Percentiles rank a stretch among this genome's conserved stretches.
Evolutionary conservation across 2,888 invertebrate species (phyloP).

Genomic region (Atethmia centrago): DNA sequence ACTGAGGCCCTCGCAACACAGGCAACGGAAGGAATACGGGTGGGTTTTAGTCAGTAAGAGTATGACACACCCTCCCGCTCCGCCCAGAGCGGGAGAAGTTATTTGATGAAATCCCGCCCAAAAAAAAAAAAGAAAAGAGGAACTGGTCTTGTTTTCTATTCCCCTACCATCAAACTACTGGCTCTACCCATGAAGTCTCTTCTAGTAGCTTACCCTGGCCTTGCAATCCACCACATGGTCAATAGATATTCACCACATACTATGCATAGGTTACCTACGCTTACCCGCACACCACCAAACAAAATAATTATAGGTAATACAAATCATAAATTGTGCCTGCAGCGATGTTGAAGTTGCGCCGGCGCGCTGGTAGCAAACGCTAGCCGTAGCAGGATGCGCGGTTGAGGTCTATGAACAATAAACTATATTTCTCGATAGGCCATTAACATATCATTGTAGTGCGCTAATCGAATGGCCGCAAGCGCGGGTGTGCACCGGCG

Average conservation of each 20-base stretch:
- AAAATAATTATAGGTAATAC: conserved; percentile 45
- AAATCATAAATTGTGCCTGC: conserved; percentile 47
- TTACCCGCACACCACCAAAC: conserved; percentile 7
- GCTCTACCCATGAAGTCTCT: neutral
- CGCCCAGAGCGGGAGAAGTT: no score
- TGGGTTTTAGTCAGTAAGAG: no score
- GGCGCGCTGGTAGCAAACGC: conserved; percentile 49
- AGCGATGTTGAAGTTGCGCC: conserved; percentile 45
- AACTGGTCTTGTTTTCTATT: no score
- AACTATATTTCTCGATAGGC: conserved; percentile 83
- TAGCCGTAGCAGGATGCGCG: conserved; percentile 64
- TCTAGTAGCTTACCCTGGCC: neutral
- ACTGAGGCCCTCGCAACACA: no score
- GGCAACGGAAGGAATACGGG: no score
- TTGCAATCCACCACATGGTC: neutral
- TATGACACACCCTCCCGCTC: no score
- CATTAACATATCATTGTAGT: conserved; percentile 86
- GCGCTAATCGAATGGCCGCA: conserved; percentile 82
- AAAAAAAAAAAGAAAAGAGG: no score
- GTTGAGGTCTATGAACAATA: conserved; percentile 74
- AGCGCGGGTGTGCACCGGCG: conserved; percentile 61
- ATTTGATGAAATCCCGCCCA: no score
- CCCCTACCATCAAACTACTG: neutral
- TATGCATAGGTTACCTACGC: neutral
- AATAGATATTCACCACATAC: neutral